Evolutionary conservation across 2,113 vertebrate genomes (phyloP), one percentile per base, ranked within the genome.

Genomic region (Perccottus glenii): DNA sequence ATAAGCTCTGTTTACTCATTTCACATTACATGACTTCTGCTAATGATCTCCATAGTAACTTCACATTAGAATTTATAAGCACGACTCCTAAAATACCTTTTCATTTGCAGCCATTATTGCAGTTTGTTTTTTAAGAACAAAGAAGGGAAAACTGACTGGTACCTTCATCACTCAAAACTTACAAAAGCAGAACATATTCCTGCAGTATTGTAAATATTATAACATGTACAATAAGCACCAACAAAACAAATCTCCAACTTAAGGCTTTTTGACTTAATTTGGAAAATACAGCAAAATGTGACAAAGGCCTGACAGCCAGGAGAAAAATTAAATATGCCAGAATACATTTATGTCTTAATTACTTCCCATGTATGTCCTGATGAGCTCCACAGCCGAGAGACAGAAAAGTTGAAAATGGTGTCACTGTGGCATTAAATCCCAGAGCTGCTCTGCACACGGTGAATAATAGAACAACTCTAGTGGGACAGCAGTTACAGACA

Each of bases 1-100:
- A 81, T 67, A 42, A 71, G 64, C 61, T n/a, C 11, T 72, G 73
- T 77, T 80, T 80, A 70, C 65, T 64, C 32, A 64, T 80, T 66
- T 16, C 47, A 62, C 15, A 42, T 74, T 52, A 77, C 61, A 77
- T 62, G 61, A 73, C 10, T 27, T 69, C 16, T 14, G 50, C 36
- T 75, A 79, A 78, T 87, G 61, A 87, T 73, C 75, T 59, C 78
- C 64, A 78, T 69, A 76, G 70, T 77, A 65, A 75, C 52, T 71
- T 78, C 77, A 75, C 64, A 80, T 60, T 56, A 68, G 61, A 78
- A 80, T 72, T 64, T 14, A 76, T 56, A 66, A 49, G 36, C 27
- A 64, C 27, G 7, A 45, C 67, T 80, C 74, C 77, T 72, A 86
- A 87, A 89, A 81, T 85, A 85, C 61, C 52, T 70, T 72, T 73